Evolutionary conservation across 2,113 vertebrate genomes (phyloP).

Genomic region (Oplegnathus fasciatus): DNA sequence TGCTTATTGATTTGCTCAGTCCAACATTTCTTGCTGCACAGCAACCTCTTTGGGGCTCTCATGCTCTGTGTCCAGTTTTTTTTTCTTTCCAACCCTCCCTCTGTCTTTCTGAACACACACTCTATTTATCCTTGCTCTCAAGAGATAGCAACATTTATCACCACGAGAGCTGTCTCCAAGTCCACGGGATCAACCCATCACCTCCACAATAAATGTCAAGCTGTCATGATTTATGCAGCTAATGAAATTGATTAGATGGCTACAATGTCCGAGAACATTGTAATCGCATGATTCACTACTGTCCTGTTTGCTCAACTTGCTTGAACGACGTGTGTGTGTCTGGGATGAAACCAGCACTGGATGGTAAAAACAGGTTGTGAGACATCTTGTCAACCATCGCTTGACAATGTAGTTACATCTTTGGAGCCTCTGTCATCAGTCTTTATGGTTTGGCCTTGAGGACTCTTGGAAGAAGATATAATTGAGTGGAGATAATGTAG

Average conservation of each 20-base stretch:
- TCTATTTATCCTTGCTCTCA: conserved; percentile 86
- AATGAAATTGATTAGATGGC: conserved; percentile 95
- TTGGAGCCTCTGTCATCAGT: conserved; percentile 30
- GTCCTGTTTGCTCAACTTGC: conserved; percentile 78
- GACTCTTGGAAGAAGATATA: conserved; percentile 67
- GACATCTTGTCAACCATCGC: conserved; percentile 12
- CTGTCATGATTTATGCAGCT: conserved; percentile 93
- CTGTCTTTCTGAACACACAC: conserved; percentile 60
- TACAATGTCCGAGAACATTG: conserved; percentile 74
- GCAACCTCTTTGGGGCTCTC: conserved; percentile 32
- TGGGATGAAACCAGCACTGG: conserved; percentile 22
- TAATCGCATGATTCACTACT: conserved; percentile 83
- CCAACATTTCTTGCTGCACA: conserved; percentile 24
- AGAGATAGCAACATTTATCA: conserved; percentile 92
- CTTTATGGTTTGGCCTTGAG: conserved; percentile 80
- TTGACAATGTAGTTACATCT: conserved; percentile 64
- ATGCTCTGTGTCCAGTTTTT: conserved; percentile 13
- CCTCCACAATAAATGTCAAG: conserved; percentile 94
- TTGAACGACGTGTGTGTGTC: conserved; percentile 62
- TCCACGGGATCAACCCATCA: conserved; percentile 94
- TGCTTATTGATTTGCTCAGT: conserved; percentile 25
- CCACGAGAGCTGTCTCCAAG: conserved; percentile 86
- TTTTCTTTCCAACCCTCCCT: conserved; percentile 26
- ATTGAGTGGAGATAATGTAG: conserved; percentile 70
- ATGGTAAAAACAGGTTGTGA: conserved; percentile 12